Base-by-base conservation (phyloP, 2,113 vertebrate species). In the Clinocottus analis region DNA sequence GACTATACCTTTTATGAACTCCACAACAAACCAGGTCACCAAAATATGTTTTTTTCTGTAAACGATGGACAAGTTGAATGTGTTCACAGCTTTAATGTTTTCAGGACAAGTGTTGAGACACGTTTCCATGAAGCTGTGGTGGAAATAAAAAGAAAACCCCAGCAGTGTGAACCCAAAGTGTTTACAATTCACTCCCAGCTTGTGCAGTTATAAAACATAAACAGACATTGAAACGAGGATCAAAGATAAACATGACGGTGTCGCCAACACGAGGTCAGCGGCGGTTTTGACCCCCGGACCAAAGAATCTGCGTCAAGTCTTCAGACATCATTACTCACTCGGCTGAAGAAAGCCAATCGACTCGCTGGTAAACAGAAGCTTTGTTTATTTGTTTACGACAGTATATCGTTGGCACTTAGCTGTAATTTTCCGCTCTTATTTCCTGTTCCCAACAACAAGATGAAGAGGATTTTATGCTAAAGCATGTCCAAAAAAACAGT, bases 401-500 rank as follows among this genome's bases (percentile, higher is more conserved):
- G 29, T 33, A 31, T 63, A 43, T 45, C 67, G 45, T 55, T 87
- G 78, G 51, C 49, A 25, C 11, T 47, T 43, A 8, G 53, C 49
- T 39, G 45, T n/a, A 49, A 68, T 80, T 89, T 87, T 85, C 83
- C 66, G 67, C 79, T 83, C 71, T 68, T 49, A 62, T 55, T 89
- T 90, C 89, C 89, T 91, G 79, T 77, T 87, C 72, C 70, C 79
- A 73, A 82, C 35, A 43, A 17, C 14, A 43, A 64, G 62, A 88
- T 75, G 41, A 73, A 80, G 67, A 53, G 55, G 62, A 82, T 70
- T 77, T 68, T 3, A 64, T 83, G 56, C 33, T 72, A 33, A 68
- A 72, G 21, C 0, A 17, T 67, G 82, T 75, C 55, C 70, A 64
- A 43, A 45, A 68, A 47, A 73, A 41, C 56, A 60, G 39, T 68